Conservation (phyloP, 2,888 invertebrate species). For the Gymnoscelis rufifasciata region DNA sequence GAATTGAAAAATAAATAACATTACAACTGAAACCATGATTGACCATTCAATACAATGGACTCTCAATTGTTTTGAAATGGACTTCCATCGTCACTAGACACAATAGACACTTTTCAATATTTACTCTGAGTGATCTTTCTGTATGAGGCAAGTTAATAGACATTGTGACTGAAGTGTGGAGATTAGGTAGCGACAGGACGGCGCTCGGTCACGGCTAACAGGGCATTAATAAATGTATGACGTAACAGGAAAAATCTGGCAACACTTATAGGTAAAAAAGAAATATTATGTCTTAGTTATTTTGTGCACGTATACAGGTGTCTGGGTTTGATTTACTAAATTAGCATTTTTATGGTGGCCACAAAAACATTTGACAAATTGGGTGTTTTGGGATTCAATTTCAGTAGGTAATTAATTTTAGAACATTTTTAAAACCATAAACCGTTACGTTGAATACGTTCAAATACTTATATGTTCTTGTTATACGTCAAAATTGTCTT, state of each 20-base stretch:
- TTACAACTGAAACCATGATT: too few species aligned
- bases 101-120: too few species aligned
- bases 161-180: background rate
- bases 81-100: too few species aligned
- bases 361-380: too few species aligned
- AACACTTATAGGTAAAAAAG: slow-evolving; percentile 1
- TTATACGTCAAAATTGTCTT: too few species aligned
- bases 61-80: too few species aligned
- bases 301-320: background rate
- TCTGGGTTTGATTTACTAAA: background rate
- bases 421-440: too few species aligned
- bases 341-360: background rate
- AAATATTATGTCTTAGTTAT: slow-evolving; percentile 3
- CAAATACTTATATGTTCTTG: too few species aligned
- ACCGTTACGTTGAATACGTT: background rate
- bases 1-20: too few species aligned
- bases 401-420: too few species aligned
- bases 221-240: slow-evolving; percentile 18
- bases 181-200: slow-evolving; percentile 16
- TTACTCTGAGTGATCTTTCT: background rate
- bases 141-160: background rate
- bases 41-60: too few species aligned
- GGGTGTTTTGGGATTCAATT: too few species aligned
- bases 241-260: slow-evolving; percentile 21
- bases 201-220: slow-evolving; percentile 16